Conservation (phyloP, 1,140 invertebrate species). For the Caenorhabditis elegans region WBcel235 BX284604.4:7101001-7101500, state of each 20-base stretch:
- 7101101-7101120: constrained; percentile 1
- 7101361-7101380: too few species aligned
- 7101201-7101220: too few species aligned
- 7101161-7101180: not conserved
- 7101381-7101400: too few species aligned
- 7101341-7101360: too few species aligned
- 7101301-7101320: constrained; percentile 1
- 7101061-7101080: not conserved
- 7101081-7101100: not conserved
- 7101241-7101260: not conserved
- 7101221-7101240: too few species aligned
- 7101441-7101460: too few species aligned
- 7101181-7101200: not conserved
- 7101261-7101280: not conserved
- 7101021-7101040: too few species aligned
- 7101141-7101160: not conserved
- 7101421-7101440: too few species aligned
- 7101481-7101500: too few species aligned
- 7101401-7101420: too few species aligned
- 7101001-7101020: not conserved
- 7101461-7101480: too few species aligned
- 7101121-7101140: not conserved
- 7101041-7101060: not conserved
- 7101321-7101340: too few species aligned
- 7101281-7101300: not conserved